Evolutionary conservation across 2,797 vertebrate genomes (phyloP), one percentile per base, ranked within the genome.

Genomic region (Erpetoichthys calabaricus): DNA sequence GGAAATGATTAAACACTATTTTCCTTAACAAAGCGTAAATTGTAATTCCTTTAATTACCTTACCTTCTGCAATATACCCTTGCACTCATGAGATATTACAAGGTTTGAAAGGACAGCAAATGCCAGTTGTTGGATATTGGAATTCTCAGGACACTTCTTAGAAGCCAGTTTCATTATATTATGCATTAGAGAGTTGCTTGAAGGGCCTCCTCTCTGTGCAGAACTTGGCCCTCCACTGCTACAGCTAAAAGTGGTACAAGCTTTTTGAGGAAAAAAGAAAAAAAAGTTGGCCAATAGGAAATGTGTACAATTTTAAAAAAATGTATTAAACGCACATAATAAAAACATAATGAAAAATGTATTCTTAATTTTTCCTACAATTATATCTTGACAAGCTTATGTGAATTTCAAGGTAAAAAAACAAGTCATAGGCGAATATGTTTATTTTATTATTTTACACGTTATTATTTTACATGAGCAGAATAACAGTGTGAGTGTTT

Each of bases 21-120:
- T 58, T 58, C 6, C 47, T 44, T 50, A 7, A 6, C 8, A 58
- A 52, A 58, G 44, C 51, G 5, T 10, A 44, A 58, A 58, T 25
- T 5, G 10, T 3, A 58, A 51, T 4, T 25, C 25, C 25, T 9
- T 49, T 9, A 49, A 49, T 49, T 6, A 9, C 44, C 67, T 67
- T 79, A 93, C 95, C 85, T 97, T 99, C 56, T 96, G 94, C 75
- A 98, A 76, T 58, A 92, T 41, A 47, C 90, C 80, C 75, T 79
- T 88, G 66, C 93, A 95, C 72, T 98, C 95, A 42, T 87, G 91
- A 58, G 89, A 92, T 56, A 89, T 65, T 50, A 84, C 83, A 46
- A 97, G 79, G 68, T 98, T 98, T 45, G 91, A 79, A 58, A 99
- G 78, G 50, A 97, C 81, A 70, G 76, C 79, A 68, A 99, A 95